Base-by-base conservation (phyloP, 2,888 invertebrate genomes). In the Lasioglossum zephyrum region DNA sequence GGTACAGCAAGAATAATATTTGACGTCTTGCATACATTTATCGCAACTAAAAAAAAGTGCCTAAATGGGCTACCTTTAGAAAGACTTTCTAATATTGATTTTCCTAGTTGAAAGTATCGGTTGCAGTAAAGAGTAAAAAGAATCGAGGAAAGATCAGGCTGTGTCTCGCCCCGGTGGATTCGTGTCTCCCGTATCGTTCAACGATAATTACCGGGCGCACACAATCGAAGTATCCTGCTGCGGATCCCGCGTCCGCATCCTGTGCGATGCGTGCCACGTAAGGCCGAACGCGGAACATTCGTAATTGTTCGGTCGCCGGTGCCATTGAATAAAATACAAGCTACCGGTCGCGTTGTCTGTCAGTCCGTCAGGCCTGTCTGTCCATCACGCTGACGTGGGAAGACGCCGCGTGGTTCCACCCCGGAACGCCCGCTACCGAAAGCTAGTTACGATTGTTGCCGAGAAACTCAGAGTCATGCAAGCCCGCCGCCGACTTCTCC, bases 331-430 rank as follows among this genome's bases (percentile, higher is more conserved):
- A 95, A 95, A 95, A 95, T 93, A 95, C 94, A 93, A 94, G 95
- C 94, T 94, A 94, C 93, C 93, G 94, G 91, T 92, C 93, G 92
- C 92, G 91, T 92, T 93, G 92, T 92, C 92, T 93, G 93, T 92
- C 93, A 92, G 92, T 93, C 92, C 93, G 92, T 94, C 93, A 93
- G 91, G 90, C 92, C 92, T 92, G 94, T 92, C 94, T 94, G 95
- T 95, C 95, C 94, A 94, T 95, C 95, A 95, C 93, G 92, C 92
- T 95, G 95, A 95, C 95, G 94, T 95, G 95, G 95, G 95, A 95
- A 95, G 95, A 94, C 92, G 94, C 94, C 93, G 93, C 94, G 91
- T 91, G 91, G 91, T 92, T 92, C 90, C 92, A 91, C 91, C 92
- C 91, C 92, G 92, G 92, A 92, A 92, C 91, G 88, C 85, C 87